A percentile compares a stretch with the other conserved stretches of the same genome.
Evolutionary conservation across 2,113 vertebrate genomes (phyloP).

Genomic region (Okapia johnstoni): DNA sequence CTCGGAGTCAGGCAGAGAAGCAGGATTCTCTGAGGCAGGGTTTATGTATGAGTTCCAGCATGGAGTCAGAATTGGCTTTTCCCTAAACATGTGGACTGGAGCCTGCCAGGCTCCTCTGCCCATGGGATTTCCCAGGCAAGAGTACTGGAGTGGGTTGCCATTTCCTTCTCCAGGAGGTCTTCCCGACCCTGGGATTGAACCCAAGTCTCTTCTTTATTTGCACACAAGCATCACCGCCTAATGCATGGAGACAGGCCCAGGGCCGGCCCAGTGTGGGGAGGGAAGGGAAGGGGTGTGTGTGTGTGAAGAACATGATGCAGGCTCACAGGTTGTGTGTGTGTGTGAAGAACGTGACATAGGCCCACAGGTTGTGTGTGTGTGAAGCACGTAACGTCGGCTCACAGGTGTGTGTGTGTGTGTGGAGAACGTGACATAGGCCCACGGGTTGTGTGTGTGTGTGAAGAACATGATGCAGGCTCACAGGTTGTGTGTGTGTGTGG

Average conservation of each 20-base stretch:
- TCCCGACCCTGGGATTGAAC: not conserved
- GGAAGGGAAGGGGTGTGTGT: not conserved
- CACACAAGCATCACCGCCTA: not conserved
- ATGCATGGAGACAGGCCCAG: not conserved
- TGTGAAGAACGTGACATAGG: no score
- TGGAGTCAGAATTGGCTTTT: not conserved
- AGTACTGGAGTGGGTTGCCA: not conserved
- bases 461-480: no score
- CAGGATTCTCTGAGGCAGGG: not conserved
- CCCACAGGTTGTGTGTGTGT: no score
- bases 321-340: no score
- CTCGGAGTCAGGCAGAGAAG: not conserved
- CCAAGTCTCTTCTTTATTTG: not conserved
- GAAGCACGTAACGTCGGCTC: no score
- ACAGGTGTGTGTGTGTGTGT: no score
- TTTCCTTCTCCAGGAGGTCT: not conserved
- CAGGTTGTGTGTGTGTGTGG: no score
- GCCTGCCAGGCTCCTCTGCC: not conserved
- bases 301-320: no score
- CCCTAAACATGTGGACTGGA: not conserved
- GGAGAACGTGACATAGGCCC: no score
- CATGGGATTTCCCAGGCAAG: not conserved
- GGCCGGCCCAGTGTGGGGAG: accelerated
- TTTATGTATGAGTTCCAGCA: not conserved
- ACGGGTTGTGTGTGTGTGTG: no score